Evolutionary conservation across 2,888 invertebrate species (phyloP), one percentile per base, ranked within the genome.

Genomic region (Eulithis testata): DNA sequence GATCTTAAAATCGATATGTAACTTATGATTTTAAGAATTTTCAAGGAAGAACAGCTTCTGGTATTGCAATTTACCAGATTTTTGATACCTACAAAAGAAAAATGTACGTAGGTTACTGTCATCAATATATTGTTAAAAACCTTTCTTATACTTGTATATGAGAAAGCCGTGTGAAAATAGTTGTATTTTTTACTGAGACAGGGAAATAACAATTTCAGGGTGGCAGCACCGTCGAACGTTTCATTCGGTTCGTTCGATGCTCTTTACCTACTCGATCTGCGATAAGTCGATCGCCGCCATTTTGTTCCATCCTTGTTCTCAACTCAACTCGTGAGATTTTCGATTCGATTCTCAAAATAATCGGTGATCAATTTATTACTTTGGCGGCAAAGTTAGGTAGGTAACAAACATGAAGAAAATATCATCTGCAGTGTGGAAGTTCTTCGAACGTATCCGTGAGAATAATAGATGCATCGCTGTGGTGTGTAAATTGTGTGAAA

Each of bases 401-500:
- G 79, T 40, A 77, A 83, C 76, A 76, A 84, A 73, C 75, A 92
- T 91, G 91, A 91, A 88, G 84, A 90, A 85, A 85, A 84, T 84
- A 75, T 86, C 90, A 58, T 91, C 92, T 40, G 74, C 88, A 45
- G 92, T 90, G 72, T 93, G 93, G 93, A 85, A 85, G 72, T 91
- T 92, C 77, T 93, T 91, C 71, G 92, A 92, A 71, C 88, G 91
- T 36, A 66, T 92, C 50, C 79, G 84, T 76, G 85, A 88, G 65
- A 81, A 86, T 73, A 81, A 85, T 27, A 82, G 90, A 79, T 89
- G 90, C 75, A 78, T 86, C 11, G 83, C 86, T 52, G 91, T 93
- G 72, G 74, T 90, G 85, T 93, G 93, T 79, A 91, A 91, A 86
- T 82, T 93, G 73, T 93, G 93, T 82, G 92, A 91, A 69, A 81